Conservation (phyloP, 2,113 vertebrate genomes). For the Trematomus loennbergii region DNA sequence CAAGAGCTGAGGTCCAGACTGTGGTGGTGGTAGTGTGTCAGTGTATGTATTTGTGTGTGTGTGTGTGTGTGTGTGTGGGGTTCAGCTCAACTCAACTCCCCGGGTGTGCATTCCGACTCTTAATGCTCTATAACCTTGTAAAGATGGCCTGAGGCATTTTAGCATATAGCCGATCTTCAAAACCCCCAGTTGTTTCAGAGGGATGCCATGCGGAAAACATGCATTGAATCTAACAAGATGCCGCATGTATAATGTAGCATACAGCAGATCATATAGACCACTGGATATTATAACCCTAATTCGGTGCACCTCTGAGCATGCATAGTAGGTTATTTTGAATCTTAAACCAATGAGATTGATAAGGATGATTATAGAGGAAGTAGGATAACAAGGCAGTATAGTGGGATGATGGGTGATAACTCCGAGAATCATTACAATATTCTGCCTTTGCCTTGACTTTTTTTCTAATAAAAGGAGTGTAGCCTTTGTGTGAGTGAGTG, state of each 20-base stretch:
- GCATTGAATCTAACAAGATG: slow-evolving; percentile 80
- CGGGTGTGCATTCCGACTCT: slow-evolving; percentile 69
- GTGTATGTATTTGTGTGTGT: neutral
- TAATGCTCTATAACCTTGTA: slow-evolving; percentile 80
- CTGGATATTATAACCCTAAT: slow-evolving; percentile 69
- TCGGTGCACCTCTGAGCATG: slow-evolving; percentile 29
- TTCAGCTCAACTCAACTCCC: slow-evolving; percentile 59
- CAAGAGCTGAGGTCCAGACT: slow-evolving; percentile 49
- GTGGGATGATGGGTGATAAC: slow-evolving; percentile 30
- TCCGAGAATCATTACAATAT: slow-evolving; percentile 34
- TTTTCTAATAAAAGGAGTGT: slow-evolving; percentile 47
- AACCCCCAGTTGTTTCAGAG: slow-evolving; percentile 72
- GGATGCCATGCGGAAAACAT: slow-evolving; percentile 81
- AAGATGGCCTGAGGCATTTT: slow-evolving; percentile 78
- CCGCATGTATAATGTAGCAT: slow-evolving; percentile 82
- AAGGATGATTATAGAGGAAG: slow-evolving; percentile 32
- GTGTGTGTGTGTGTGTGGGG: slow-evolving; percentile 16
- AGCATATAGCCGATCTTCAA: slow-evolving; percentile 70
- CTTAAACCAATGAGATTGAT: slow-evolving; percentile 47
- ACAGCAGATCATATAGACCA: slow-evolving; percentile 63
- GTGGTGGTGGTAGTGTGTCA: slow-evolving; percentile 37
- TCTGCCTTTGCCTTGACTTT: slow-evolving; percentile 12
- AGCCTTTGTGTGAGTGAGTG: slow-evolving; percentile 39
- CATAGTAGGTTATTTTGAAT: slow-evolving; percentile 29
- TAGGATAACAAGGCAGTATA: slow-evolving; percentile 21